phyloP scores from a whole-genome alignment of 2,113 vertebrate genomes.

The Pica pica region DNA sequence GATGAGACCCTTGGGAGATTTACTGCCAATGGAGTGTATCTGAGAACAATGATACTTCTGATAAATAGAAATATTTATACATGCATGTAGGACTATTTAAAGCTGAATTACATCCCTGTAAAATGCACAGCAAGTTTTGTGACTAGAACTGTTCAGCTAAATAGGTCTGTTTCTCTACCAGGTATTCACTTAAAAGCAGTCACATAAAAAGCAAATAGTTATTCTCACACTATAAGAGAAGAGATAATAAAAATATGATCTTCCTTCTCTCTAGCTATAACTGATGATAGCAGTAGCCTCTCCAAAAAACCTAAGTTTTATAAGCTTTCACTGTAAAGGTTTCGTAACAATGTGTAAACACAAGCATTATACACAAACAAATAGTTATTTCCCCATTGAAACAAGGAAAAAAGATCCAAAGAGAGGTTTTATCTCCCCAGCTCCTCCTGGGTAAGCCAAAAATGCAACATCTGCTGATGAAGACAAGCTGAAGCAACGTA shows the following conservation, averaged over 20 bases:
- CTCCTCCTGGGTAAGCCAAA: neutral
- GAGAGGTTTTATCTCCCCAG: neutral
- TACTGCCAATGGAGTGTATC: neutral
- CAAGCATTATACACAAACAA: neutral
- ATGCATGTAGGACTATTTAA: neutral
- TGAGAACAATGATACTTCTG: neutral
- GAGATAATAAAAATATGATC: neutral
- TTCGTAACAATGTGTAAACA: neutral
- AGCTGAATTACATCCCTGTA: neutral
- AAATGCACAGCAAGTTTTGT: neutral
- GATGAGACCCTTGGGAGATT: neutral
- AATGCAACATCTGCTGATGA: neutral
- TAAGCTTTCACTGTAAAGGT: neutral
- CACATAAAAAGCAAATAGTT: neutral
- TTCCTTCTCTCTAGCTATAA: neutral
- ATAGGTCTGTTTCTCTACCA: neutral
- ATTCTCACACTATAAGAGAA: neutral
- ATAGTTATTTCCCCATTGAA: neutral
- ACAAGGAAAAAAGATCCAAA: neutral
- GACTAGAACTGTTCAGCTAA: neutral
- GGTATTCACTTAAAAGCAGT: neutral
- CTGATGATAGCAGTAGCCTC: neutral
- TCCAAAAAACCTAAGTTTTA: neutral
- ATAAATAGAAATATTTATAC: neutral
- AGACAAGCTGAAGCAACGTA: neutral